Conservation (phyloP, 2,888 invertebrate species). For the Hedya salicella region DNA sequence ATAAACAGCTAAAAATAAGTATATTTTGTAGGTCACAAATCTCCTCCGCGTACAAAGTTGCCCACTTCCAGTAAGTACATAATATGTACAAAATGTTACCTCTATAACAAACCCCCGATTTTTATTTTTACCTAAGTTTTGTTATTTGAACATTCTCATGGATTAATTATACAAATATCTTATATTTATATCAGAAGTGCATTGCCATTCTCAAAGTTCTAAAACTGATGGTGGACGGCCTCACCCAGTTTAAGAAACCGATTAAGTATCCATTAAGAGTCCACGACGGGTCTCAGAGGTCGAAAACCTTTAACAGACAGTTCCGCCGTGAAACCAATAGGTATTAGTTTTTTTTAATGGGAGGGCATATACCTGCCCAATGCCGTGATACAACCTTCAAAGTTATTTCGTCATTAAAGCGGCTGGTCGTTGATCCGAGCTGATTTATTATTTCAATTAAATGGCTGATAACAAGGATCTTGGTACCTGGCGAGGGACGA, state of each 20-base stretch:
- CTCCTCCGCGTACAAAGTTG: too few species aligned
- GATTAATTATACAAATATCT: too few species aligned
- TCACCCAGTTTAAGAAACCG: slow-evolving; percentile 52
- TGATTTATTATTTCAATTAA: slow-evolving; percentile 50
- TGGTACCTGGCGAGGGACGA: slow-evolving; percentile 45
- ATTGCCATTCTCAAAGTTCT: slow-evolving; percentile 52
- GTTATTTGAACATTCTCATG: neutral
- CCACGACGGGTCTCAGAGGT: slow-evolving; percentile 57
- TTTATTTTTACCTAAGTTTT: too few species aligned
- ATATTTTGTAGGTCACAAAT: too few species aligned
- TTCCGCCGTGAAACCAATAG: slow-evolving; percentile 58
- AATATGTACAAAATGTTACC: too few species aligned
- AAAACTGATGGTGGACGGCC: slow-evolving; percentile 58
- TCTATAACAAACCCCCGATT: too few species aligned
- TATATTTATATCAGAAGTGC: slow-evolving; percentile 15
- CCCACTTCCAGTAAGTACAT: too few species aligned
- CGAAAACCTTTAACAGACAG: slow-evolving; percentile 61
- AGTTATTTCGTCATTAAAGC: slow-evolving; percentile 69
- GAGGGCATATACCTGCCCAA: slow-evolving; percentile 64
- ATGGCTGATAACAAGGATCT: slow-evolving; percentile 52
- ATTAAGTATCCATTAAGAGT: slow-evolving; percentile 44
- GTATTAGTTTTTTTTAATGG: slow-evolving; percentile 56
- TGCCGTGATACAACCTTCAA: slow-evolving; percentile 71
- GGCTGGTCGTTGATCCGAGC: slow-evolving; percentile 70
- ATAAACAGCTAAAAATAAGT: too few species aligned